A percentile compares a stretch with the other conserved stretches of the same genome.
phyloP scores from a whole-genome alignment of 2,888 invertebrate species.

The Apotomis betuletana region DNA sequence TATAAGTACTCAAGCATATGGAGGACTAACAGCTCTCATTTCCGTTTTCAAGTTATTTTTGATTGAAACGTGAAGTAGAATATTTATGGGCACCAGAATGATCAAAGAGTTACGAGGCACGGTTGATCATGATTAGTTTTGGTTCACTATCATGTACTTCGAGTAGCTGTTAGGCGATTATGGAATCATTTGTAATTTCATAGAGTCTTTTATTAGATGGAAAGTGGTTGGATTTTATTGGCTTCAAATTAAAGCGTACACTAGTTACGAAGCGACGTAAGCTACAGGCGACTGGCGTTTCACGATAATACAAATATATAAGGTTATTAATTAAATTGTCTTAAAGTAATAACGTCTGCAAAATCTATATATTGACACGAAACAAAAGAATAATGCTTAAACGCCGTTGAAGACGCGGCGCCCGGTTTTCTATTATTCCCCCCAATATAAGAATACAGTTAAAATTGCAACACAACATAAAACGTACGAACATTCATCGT shows the following conservation, averaged over 20 bases:
- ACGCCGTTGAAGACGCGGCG: no score
- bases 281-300: conserved; percentile 11
- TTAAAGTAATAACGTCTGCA: no score
- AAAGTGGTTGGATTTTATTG: conserved; percentile 41
- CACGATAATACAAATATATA: neutral
- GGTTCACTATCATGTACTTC: conserved; percentile 29
- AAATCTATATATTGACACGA: no score
- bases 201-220: conserved; percentile 40
- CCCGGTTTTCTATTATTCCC: no score
- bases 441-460: no score
- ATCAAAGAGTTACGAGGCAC: conserved; percentile 34
- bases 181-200: conserved; percentile 40
- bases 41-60: conserved; percentile 26
- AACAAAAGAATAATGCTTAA: no score
- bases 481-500: no score
- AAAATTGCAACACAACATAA: no score
- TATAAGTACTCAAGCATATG: no score
- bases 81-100: conserved; percentile 37
- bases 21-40: conserved; percentile 6
- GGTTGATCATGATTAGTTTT: conserved; percentile 42
- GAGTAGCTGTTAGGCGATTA: conserved; percentile 33
- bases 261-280: conserved; percentile 32
- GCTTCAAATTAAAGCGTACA: conserved; percentile 42
- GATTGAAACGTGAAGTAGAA: conserved; percentile 33
- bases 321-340: no score